Evolutionary conservation across 2,797 vertebrate genomes (phyloP).

Genomic region (Corythornis leucogaster): DNA sequence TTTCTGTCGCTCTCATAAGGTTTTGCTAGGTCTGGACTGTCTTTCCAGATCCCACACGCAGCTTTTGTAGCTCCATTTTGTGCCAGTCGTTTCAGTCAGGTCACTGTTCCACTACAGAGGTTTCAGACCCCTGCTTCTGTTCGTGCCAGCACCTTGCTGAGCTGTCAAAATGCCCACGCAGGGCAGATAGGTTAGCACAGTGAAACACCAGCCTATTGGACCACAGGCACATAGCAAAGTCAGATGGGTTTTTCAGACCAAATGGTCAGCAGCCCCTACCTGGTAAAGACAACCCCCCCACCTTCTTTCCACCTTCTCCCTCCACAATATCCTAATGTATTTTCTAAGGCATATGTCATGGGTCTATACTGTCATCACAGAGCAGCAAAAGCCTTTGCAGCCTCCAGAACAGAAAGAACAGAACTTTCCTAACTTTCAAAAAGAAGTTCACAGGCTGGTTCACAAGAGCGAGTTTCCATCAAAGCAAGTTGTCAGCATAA

Average conservation of each 20-base stretch:
- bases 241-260: not conserved
- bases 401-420: not conserved
- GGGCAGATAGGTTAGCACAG: not conserved
- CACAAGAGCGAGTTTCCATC: not conserved
- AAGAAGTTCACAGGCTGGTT: not conserved
- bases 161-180: fast-evolving
- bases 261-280: not conserved
- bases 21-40: not conserved
- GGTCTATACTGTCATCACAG: not conserved
- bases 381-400: not conserved
- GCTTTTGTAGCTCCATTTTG: not conserved
- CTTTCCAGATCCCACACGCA: not conserved
- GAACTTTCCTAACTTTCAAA: not conserved
- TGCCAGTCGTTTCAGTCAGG: not conserved
- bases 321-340: not conserved
- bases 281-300: not conserved
- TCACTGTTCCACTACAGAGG: not conserved
- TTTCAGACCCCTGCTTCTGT: not conserved
- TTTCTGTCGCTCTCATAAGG: slow-evolving; percentile 2
- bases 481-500: not conserved
- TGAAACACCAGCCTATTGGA: not conserved
- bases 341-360: not conserved
- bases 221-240: not conserved
- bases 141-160: fast-evolving
- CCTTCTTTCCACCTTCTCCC: not conserved